A percentile compares a stretch with the other conserved stretches of the same genome.
These are phyloP conservation scores for Aphelinus atriplicis DNA, from an alignment of 1,140 invertebrate genomes.

Conservation along the genomic window DNA sequence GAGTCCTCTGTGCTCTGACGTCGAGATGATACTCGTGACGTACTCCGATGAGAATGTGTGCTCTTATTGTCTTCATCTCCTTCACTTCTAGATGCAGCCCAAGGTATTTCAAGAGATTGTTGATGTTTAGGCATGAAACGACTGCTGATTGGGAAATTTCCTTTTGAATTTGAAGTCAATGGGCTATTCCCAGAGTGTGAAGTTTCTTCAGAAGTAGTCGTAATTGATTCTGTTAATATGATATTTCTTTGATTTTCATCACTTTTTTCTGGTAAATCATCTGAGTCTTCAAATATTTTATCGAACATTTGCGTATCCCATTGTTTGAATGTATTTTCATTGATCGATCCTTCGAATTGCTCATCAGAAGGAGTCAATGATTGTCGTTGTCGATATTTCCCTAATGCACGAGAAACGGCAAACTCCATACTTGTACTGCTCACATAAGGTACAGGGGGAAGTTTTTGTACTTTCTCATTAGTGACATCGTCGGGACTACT, in stretches of 20 bases:
- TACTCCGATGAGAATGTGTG: conserved; percentile 86
- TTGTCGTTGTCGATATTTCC: conserved; percentile 82
- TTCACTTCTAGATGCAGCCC: conserved; percentile 69
- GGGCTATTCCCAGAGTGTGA: conserved; percentile 71
- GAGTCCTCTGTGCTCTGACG: conserved; percentile 92
- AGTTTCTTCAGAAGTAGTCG: conserved; percentile 62
- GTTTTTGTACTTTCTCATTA: conserved; percentile 68
- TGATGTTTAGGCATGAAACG: conserved; percentile 76
- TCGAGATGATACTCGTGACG: conserved; percentile 85
- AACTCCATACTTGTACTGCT: conserved; percentile 81
- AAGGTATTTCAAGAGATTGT: conserved; percentile 83
- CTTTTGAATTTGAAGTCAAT: conserved; percentile 70
- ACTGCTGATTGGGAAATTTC: conserved; percentile 59
- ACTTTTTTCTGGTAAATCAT: conserved; percentile 56
- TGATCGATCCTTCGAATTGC: conserved; percentile 67
- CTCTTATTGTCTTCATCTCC: conserved; percentile 87
- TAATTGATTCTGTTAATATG: conserved; percentile 60
- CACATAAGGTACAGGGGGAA: conserved; percentile 67
- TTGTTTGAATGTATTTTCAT: conserved; percentile 61
- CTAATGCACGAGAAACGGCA: conserved; percentile 82
- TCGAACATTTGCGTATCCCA: conserved; percentile 48
- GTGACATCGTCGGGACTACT: conserved; percentile 49
- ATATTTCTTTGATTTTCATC: conserved; percentile 56
- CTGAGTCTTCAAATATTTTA: conserved; percentile 54
- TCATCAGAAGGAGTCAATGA: conserved; percentile 76